phyloP scores from a whole-genome alignment of 2,888 invertebrate genomes.

The Cephus rjabovi region DNA sequence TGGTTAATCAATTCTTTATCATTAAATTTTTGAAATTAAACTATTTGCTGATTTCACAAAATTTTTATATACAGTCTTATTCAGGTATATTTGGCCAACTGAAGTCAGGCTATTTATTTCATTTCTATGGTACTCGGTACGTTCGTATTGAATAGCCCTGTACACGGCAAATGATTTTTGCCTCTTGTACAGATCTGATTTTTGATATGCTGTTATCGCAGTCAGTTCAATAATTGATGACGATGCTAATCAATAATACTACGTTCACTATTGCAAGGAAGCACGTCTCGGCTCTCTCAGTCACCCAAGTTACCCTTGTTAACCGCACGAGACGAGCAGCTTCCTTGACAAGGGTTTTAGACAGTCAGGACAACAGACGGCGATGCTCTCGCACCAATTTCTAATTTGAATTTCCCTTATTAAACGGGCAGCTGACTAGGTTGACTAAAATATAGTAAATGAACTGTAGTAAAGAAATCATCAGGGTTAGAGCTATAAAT shows the following conservation, averaged over 20 bases:
- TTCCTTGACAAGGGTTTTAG: not conserved
- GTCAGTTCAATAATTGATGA: not conserved
- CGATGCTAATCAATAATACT: not conserved
- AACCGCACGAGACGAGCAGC: not conserved
- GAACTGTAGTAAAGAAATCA: not conserved
- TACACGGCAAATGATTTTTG: not conserved
- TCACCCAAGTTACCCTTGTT: not conserved
- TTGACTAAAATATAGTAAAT: not conserved
- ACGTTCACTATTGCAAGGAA: not conserved
- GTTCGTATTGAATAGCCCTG: not conserved
- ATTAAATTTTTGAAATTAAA: not conserved
- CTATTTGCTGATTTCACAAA: not conserved
- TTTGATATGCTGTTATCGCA: not conserved
- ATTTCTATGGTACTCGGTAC: not conserved
- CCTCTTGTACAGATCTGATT: not conserved
- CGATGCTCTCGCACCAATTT: not conserved
- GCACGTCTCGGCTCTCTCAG: not conserved
- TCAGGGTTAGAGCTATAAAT: not conserved
- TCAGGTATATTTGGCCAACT: not conserved
- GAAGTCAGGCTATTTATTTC: not conserved
- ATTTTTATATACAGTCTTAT: not conserved
- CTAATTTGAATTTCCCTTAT: not conserved
- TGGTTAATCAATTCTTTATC: not conserved
- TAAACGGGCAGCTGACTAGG: not conserved
- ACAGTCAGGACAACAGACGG: not conserved